Evolutionary conservation across 2,888 invertebrate genomes (phyloP).

Genomic region (Elegia similella): DNA sequence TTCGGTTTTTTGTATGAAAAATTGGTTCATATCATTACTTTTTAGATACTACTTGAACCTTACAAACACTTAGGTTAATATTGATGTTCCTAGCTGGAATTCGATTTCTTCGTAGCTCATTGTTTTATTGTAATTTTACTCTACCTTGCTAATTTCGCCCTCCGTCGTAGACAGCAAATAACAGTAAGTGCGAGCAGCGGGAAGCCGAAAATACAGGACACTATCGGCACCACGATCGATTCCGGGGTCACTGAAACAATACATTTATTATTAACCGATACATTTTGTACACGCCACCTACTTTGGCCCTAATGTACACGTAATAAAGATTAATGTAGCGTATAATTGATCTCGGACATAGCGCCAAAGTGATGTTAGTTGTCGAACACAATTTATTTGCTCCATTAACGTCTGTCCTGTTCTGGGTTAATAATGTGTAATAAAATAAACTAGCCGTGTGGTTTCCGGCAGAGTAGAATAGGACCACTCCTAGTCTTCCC

Average conservation of each 20-base stretch:
- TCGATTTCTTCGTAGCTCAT: too few species aligned
- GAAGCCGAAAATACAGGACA: conserved; percentile 94
- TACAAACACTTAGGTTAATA: too few species aligned
- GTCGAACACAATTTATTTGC: not conserved
- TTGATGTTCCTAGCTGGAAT: too few species aligned
- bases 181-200: conserved; percentile 92
- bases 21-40: too few species aligned
- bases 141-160: conserved; percentile 88
- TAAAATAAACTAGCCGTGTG: not conserved
- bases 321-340: conserved; percentile 5
- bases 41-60: too few species aligned
- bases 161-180: conserved; percentile 91
- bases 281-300: not conserved
- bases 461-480: too few species aligned
- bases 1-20: too few species aligned
- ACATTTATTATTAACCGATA: not conserved
- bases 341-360: conserved; percentile 1
- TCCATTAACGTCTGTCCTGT: not conserved
- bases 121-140: not conserved
- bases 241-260: conserved; percentile 89
- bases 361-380: not conserved
- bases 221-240: conserved; percentile 93
- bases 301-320: not conserved
- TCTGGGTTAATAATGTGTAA: not conserved
- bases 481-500: too few species aligned